These are phyloP conservation scores for Meghimatium bilineatum DNA, from an alignment of 2,888 invertebrate species.

Conservation along the genomic window DNA sequence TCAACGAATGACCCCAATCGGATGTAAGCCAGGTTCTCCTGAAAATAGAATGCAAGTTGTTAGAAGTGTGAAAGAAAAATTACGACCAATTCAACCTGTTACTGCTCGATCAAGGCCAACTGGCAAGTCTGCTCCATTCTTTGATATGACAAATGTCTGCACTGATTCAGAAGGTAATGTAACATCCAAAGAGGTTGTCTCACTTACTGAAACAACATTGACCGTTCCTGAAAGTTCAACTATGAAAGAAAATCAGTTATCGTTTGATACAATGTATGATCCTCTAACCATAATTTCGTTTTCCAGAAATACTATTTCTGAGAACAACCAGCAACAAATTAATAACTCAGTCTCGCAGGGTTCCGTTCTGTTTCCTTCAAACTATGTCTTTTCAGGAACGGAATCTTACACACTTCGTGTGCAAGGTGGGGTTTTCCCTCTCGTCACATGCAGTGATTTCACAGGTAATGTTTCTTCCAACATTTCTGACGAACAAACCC, in stretches of 20 bases:
- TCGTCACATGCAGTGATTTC: neutral
- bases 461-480: neutral
- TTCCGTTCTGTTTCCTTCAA: neutral
- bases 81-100: neutral
- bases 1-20: conserved; percentile 4
- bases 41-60: neutral
- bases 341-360: neutral
- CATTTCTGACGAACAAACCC: neutral
- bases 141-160: neutral
- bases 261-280: neutral
- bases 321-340: neutral
- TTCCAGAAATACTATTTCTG: neutral
- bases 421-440: neutral
- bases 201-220: neutral
- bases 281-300: neutral
- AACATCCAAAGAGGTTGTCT: neutral
- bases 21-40: neutral
- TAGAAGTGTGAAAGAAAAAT: neutral
- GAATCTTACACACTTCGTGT: neutral
- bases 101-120: neutral
- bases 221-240: neutral
- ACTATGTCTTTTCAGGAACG: neutral
- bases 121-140: neutral
- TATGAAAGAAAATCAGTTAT: neutral
- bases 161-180: neutral